Evolutionary conservation across 2,797 vertebrate genomes (phyloP).

Genomic region (Scarus forsteni): DNA sequence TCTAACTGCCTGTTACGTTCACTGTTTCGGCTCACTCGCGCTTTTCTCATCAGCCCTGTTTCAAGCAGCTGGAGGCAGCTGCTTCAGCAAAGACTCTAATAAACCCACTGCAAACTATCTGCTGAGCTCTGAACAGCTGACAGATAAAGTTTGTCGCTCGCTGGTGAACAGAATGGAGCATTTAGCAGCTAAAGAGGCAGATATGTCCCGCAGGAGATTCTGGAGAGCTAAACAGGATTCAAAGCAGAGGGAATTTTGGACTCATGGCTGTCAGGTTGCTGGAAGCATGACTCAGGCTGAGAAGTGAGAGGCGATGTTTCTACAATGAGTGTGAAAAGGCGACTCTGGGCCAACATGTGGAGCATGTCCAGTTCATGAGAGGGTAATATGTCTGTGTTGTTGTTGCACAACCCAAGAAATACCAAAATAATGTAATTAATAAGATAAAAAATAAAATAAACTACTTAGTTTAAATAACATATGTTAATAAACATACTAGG

Average conservation of each 20-base stretch:
- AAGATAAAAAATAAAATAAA: too few species aligned
- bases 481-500: too few species aligned
- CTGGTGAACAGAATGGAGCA: slow-evolving; percentile 25
- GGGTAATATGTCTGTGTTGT: background rate
- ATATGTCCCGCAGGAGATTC: slow-evolving; percentile 32
- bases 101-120: slow-evolving; percentile 14
- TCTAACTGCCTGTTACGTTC: background rate
- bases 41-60: slow-evolving; percentile 14
- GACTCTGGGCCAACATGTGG: background rate
- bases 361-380: background rate
- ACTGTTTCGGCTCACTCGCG: slow-evolving; percentile 5
- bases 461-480: too few species aligned
- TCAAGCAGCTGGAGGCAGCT: slow-evolving; percentile 18
- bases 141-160: slow-evolving; percentile 28
- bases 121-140: slow-evolving; percentile 28
- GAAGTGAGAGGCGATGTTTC: slow-evolving; percentile 7
- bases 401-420: background rate
- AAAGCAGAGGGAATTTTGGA: slow-evolving; percentile 29
- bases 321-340: background rate
- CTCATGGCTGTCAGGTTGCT: slow-evolving; percentile 10
- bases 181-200: slow-evolving; percentile 44
- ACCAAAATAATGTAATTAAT: too few species aligned
- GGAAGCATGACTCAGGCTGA: slow-evolving; percentile 6
- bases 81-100: slow-evolving; percentile 19
- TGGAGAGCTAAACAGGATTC: slow-evolving; percentile 23